Evolutionary conservation across 2,797 vertebrate species (phyloP).

Genomic region (Urophycis tenuis): DNA sequence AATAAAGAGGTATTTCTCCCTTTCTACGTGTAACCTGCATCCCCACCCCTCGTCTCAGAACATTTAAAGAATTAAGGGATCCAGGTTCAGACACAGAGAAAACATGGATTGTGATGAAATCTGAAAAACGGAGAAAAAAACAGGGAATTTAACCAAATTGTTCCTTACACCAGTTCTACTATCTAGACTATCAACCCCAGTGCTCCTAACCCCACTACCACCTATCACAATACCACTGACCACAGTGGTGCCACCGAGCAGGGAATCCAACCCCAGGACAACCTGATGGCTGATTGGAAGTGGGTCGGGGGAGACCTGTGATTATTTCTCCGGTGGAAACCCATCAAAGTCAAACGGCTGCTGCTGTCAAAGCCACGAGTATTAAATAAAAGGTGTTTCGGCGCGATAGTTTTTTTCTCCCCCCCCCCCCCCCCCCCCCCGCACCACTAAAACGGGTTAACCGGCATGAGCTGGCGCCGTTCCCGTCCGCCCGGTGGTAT

Average conservation of each 20-base stretch:
- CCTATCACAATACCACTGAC: neutral
- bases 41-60: neutral
- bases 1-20: neutral
- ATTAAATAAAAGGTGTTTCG: neutral
- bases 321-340: too few relatives aligned
- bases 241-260: neutral
- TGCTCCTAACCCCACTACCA: neutral
- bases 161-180: neutral
- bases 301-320: neutral
- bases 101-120: neutral
- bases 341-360: neutral
- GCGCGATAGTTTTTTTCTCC: neutral
- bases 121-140: neutral
- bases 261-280: neutral
- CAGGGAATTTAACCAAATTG: neutral
- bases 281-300: neutral
- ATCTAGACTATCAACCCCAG: neutral
- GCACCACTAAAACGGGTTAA: neutral
- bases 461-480: neutral
- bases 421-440: too few relatives aligned
- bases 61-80: neutral
- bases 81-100: neutral
- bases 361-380: too few relatives aligned
- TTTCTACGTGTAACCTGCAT: neutral
- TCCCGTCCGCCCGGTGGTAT: conserved; percentile 10